phyloP scores from a whole-genome alignment of 92 coral and sea anemone species.

The Galaxea fascicularis region DNA sequence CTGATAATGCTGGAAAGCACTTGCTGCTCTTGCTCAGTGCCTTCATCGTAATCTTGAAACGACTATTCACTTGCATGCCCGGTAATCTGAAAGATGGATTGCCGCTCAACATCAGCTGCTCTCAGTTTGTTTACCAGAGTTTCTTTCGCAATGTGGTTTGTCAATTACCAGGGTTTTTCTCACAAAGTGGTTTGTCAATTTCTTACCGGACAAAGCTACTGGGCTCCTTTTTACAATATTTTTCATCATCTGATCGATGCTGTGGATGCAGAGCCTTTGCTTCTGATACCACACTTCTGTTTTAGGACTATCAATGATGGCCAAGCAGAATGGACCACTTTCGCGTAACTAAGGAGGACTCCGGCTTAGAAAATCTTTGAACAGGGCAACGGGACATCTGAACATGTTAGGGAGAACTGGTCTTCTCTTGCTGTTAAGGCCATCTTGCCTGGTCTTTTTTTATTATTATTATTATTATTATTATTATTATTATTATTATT shows the following conservation, averaged over 20 bases:
- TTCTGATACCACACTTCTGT: conserved; percentile 57
- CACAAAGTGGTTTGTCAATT: conserved; percentile 22
- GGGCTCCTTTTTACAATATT: conserved; percentile 31
- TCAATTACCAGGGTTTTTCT: not conserved
- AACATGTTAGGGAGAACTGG: conserved; percentile 65
- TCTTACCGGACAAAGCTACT: conserved; percentile 35
- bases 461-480: too few relatives aligned
- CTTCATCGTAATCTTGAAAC: conserved; percentile 40
- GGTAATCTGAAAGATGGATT: conserved; percentile 45
- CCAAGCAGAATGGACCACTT: conserved; percentile 51
- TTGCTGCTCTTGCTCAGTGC: conserved; percentile 35
- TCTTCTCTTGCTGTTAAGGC: conserved; percentile 36
- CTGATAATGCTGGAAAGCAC: conserved; percentile 34
- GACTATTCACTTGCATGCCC: conserved; percentile 56
- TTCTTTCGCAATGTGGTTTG: not conserved
- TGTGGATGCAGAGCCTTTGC: conserved; percentile 46
- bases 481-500: too few relatives aligned
- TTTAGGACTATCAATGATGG: conserved; percentile 30
- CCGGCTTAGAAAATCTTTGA: conserved; percentile 46
- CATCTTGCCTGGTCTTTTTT: conserved; percentile 28
- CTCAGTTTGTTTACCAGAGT: conserved; percentile 56
- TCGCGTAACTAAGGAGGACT: conserved; percentile 53
- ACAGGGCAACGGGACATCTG: conserved; percentile 58
- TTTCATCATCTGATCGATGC: conserved; percentile 58
- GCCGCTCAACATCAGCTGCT: conserved; percentile 37